Evolutionary conservation across 1,140 invertebrate species (phyloP).

Genomic region (Bicyclus anynana): DNA sequence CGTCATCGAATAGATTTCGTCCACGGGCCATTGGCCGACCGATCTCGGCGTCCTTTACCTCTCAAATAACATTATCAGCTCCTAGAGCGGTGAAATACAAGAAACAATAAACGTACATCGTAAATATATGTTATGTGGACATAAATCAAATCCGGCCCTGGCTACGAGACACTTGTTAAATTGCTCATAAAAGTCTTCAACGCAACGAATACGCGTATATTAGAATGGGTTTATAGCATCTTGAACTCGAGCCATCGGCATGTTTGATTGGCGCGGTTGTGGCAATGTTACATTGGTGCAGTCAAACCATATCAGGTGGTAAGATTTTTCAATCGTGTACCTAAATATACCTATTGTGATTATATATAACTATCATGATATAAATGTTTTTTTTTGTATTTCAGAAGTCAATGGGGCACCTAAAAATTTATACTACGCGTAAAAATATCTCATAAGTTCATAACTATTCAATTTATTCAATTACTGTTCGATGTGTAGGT

Average conservation of each 20-base stretch:
- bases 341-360: too few relatives aligned
- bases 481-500: too few relatives aligned
- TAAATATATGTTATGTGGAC: constrained; percentile 58
- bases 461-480: too few relatives aligned
- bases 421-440: too few relatives aligned
- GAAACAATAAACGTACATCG: constrained; percentile 64
- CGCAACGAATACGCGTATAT: constrained; percentile 61
- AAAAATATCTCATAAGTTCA: too few relatives aligned
- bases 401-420: too few relatives aligned
- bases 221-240: constrained; percentile 54
- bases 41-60: constrained; percentile 41
- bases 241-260: constrained; percentile 33
- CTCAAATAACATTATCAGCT: constrained; percentile 62
- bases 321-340: too few relatives aligned
- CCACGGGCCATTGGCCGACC: constrained; percentile 23
- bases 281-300: background rate
- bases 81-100: constrained; percentile 61
- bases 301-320: background rate
- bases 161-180: constrained; percentile 68
- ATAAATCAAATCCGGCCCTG: constrained; percentile 60
- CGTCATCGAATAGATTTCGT: constrained; percentile 26
- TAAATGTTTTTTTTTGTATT: too few relatives aligned
- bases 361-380: too few relatives aligned
- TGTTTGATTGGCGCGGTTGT: constrained; percentile 37
- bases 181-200: constrained; percentile 69